A percentile compares a stretch with the other conserved stretches of the same genome.
Conservation (phyloP, 2,113 vertebrate genomes). For the Aegypius monachus region DNA sequence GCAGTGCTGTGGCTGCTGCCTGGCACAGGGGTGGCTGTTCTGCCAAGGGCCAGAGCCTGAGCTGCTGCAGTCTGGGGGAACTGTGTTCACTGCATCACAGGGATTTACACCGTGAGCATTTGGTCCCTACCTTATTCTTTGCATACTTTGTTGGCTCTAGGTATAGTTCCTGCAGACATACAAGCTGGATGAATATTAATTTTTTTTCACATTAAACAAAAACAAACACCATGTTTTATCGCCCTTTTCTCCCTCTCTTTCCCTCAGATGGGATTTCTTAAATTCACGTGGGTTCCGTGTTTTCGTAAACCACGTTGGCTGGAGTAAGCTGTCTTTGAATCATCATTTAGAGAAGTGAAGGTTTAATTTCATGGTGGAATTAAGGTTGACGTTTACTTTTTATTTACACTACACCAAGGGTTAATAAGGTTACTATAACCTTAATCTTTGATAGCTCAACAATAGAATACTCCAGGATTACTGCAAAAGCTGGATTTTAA, state of each 20-base stretch:
- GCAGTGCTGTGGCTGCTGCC: not conserved
- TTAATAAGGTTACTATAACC: constrained; percentile 73
- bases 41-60: not conserved
- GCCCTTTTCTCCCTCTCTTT: not conserved
- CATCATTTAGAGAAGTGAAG: constrained; percentile 47
- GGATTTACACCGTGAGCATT: not conserved
- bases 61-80: not conserved
- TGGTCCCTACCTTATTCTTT: not conserved
- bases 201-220: not conserved
- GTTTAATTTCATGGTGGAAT: constrained; percentile 68
- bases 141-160: not conserved
- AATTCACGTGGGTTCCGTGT: not conserved
- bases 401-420: constrained; percentile 62
- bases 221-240: not conserved
- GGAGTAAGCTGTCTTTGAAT: constrained; percentile 40
- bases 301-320: not conserved
- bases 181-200: not conserved
- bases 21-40: not conserved
- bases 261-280: not conserved
- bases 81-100: not conserved
- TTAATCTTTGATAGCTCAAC: constrained; percentile 66
- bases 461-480: constrained; percentile 33
- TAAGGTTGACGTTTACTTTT: constrained; percentile 69
- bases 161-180: not conserved
- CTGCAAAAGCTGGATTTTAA: constrained; percentile 67